phyloP scores from a whole-genome alignment of 2,888 invertebrate species.

The Drosophila anomalata region DNA sequence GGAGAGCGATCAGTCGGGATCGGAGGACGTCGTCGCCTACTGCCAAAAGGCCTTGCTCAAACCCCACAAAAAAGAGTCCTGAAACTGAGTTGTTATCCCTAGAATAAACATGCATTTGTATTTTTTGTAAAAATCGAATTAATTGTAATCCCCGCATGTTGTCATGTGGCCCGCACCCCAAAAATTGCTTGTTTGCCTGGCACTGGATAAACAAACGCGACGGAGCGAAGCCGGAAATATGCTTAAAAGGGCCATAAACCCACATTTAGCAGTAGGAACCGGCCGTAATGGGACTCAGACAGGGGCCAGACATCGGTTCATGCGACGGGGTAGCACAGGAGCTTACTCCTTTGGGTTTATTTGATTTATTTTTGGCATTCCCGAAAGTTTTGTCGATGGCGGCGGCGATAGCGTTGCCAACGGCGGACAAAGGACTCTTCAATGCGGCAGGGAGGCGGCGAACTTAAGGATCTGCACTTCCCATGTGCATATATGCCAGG shows the following conservation, averaged over 20 bases:
- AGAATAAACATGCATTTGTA: conserved; percentile 58
- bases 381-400: conserved; percentile 73
- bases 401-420: conserved; percentile 36
- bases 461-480: conserved; percentile 1
- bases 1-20: conserved; percentile 67
- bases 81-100: conserved; percentile 22
- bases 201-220: conserved; percentile 44
- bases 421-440: conserved; percentile 41
- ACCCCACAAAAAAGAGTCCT: conserved; percentile 59
- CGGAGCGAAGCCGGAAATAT: conserved; percentile 66
- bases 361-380: conserved; percentile 48
- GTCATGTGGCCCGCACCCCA: conserved; percentile 21
- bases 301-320: conserved; percentile 53
- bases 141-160: conserved; percentile 42
- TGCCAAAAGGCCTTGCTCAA: conserved; percentile 75
- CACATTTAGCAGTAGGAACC: conserved; percentile 49
- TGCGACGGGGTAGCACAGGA: conserved; percentile 37
- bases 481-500: conserved; percentile 8
- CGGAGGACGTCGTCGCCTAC: conserved; percentile 67
- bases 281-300: conserved; percentile 62
- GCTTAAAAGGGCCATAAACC: conserved; percentile 72
- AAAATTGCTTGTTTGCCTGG: conserved; percentile 29
- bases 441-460: conserved; percentile 42
- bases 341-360: conserved; percentile 43
- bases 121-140: conserved; percentile 24